Base-by-base conservation (phyloP, 2,888 invertebrate genomes). In the Eristalinus sepulchralis region DNA sequence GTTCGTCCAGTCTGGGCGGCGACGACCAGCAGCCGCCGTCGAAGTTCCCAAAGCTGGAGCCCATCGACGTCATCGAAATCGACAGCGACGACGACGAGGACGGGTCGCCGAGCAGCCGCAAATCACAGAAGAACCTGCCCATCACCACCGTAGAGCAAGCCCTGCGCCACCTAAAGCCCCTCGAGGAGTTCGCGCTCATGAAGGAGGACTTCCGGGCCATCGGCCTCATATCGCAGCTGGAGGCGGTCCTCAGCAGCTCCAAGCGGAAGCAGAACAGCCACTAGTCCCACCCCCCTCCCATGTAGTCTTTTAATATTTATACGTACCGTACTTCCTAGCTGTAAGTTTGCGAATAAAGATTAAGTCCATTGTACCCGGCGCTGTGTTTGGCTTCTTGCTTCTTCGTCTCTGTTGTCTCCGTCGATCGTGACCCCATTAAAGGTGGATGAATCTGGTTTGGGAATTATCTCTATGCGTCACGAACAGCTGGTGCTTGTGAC, bases 191-290 rank as follows among this genome's bases (percentile, higher is more conserved):
- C 88, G 92, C 90, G 11, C 89, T 92, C 5, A 89, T 91, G 78
- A 91, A 91, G 78, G 92, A 92, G 72, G 91, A 92, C 57, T 92
- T 91, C 72, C 90, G 92, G 10, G 92, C 92, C 31, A 92, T 92
- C 75, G 92, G 92, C 0, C 75, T 92, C 71, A 89, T 92, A 24
- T 91, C 92, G 1, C 92, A 92, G 76, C 75, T 92, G 73, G 92
- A 92, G 76, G 62, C 89, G 71, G 90, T 91, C 72, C 71, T 75
- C 4, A 67, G 6, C 5, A 72, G 64, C n/a, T 20, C 71, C 24
- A 79, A 47, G 22, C 33, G n/a, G 13, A 64, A 73, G 64, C 22
- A 39, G 22, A 70, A 36, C 36, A 75, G 68, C 57, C 66, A 67
- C 31, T 72, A 79, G 59, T 72, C 20, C 17, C 6, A 17, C 8